Base-by-base conservation (phyloP, 1,140 invertebrate species). In the Eurosta solidaginis region DNA sequence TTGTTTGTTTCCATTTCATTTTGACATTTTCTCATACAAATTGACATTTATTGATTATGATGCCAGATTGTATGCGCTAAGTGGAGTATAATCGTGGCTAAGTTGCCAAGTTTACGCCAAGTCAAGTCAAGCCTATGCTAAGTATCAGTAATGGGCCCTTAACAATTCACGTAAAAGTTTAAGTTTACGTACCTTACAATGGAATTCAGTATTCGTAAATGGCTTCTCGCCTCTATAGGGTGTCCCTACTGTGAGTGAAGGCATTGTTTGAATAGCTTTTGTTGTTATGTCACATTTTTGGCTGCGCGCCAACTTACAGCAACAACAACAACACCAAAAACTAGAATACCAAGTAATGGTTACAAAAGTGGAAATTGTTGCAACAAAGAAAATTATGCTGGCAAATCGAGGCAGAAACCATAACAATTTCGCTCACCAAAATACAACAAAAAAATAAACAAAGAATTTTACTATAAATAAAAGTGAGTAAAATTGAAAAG, bases 301-400 rank as follows among this genome's bases (percentile, higher is more conserved):
- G 59, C 59, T 40, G 36, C 29, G 40, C 33, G 59, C 59, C 59
- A 68, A 20, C 33, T 20, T 22, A 29, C 33, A 14, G n/a, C 59
- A 40, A 20, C 59, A 36, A 63, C 29, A 40, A 40, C n/a, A 25
- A 20, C 14, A 59, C 29, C 10, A 54, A 59, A 10, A 20, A 27
- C n/a, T 40, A 22, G 33, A 9, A 25, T 12, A 25, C 33, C 59
- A 20, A 68, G 40, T 40, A 68, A 68, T 68, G 33, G 59, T 20
- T 42, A 42, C 59, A 42, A 68, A 68, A 68, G 59, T 68, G 59
- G 33, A 68, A 68, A 68, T 68, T 68, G 59, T 68, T 68, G 59
- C 59, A 68, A 68, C 59, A 68, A 68, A 68, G 59, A 36, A 36
- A 40, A 40, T 68, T 40, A 33, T 68, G 59, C 40, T 68, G 59